Evolutionary conservation across 2,113 vertebrate species (phyloP).

Genomic region (Psilopsiagon aurifrons): DNA sequence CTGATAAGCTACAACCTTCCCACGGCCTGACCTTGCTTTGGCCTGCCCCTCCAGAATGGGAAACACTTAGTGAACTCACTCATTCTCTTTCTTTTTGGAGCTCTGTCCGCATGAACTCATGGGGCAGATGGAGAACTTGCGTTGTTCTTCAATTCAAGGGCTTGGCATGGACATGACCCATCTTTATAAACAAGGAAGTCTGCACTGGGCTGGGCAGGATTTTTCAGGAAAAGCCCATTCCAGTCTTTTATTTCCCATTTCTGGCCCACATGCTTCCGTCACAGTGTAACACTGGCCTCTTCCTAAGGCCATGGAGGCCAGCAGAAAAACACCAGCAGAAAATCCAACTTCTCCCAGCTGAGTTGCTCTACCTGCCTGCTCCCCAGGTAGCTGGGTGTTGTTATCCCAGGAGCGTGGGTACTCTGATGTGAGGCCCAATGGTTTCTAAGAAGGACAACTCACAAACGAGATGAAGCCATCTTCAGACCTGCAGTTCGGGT

Average conservation of each 20-base stretch:
- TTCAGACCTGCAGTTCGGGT: neutral
- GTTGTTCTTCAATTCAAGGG: neutral
- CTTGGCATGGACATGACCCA: fast-evolving
- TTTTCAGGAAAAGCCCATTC: neutral
- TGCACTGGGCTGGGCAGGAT: neutral
- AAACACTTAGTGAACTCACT: neutral
- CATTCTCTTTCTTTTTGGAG: neutral
- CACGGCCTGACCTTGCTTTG: neutral
- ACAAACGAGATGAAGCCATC: neutral
- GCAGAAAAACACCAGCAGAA: neutral
- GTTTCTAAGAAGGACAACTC: neutral
- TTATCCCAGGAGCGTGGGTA: neutral
- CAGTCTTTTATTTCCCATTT: neutral
- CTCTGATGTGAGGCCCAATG: neutral
- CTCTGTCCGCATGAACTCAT: neutral
- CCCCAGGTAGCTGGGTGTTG: neutral
- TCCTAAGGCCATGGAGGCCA: neutral
- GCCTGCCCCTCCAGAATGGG: neutral
- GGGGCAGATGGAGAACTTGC: neutral
- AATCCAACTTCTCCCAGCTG: fast-evolving
- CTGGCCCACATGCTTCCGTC: neutral
- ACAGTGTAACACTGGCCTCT: neutral
- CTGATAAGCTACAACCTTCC: neutral
- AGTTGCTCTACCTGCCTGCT: neutral
- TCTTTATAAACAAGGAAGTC: neutral